Conservation (phyloP, 2,888 invertebrate genomes). For the Osedax fenrisi region DNA sequence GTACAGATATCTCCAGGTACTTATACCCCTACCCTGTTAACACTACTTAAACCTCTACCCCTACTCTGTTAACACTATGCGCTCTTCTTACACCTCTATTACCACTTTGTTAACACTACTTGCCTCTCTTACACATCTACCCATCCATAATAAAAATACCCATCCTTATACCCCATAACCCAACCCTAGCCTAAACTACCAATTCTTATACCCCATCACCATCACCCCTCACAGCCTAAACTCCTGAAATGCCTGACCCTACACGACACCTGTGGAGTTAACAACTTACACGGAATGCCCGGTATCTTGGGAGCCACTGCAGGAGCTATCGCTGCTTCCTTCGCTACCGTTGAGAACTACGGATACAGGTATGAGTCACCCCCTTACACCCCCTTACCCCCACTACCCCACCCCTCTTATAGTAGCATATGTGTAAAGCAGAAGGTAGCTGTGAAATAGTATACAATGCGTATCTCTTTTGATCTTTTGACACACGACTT, state of each 20-base stretch:
- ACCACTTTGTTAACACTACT: neutral
- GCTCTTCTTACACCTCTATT: constrained; percentile 37
- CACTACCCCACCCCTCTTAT: too few species aligned
- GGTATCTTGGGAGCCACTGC: constrained; percentile 72
- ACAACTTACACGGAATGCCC: constrained; percentile 94
- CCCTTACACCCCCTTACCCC: too few species aligned
- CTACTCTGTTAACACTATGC: too few species aligned
- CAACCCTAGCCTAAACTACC: neutral
- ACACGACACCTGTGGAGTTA: constrained; percentile 81
- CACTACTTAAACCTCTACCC: neutral
- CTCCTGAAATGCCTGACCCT: constrained; percentile 57
- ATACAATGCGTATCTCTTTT: too few species aligned
- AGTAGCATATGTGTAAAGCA: too few species aligned
- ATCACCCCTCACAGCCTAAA: constrained; percentile 59
- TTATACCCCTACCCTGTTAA: neutral
- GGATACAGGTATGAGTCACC: constrained; percentile 42
- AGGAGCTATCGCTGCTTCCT: constrained; percentile 63
- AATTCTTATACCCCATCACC: constrained; percentile 79
- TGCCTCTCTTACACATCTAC: neutral
- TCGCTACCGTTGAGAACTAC: constrained; percentile 59
- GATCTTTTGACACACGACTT: too few species aligned
- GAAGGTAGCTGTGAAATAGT: too few species aligned
- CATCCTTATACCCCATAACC: neutral
- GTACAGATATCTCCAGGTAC: constrained; percentile 55
- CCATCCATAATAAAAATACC: too few species aligned